Conservation (phyloP, 2,888 invertebrate species). For the Lasioglossum malachurum region DNA sequence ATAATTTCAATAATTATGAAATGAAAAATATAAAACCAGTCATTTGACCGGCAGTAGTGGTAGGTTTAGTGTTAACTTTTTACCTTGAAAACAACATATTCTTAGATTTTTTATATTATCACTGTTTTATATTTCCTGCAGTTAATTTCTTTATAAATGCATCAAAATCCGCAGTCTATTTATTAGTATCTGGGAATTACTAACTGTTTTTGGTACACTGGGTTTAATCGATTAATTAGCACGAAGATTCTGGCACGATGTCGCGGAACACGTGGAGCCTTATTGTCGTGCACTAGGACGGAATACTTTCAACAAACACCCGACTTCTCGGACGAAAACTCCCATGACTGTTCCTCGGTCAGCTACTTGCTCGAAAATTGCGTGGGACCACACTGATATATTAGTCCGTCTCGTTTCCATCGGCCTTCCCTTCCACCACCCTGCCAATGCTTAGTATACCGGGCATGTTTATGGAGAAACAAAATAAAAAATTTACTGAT, state of each 20-base stretch:
- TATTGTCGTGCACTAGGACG: constrained; percentile 2
- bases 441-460: constrained; percentile 2
- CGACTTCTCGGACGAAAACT: constrained; percentile 29
- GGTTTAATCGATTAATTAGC: not conserved
- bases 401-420: constrained; percentile 57
- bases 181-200: not conserved
- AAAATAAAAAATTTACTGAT: not conserved
- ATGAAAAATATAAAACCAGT: too few relatives aligned
- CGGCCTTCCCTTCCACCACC: constrained; percentile 57
- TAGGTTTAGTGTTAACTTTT: too few relatives aligned
- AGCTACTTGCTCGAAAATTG: constrained; percentile 60
- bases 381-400: constrained; percentile 73
- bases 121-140: too few relatives aligned
- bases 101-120: too few relatives aligned
- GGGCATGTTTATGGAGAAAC: not conserved
- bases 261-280: constrained; percentile 22
- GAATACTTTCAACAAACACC: not conserved
- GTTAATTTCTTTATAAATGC: too few relatives aligned
- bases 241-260: not conserved
- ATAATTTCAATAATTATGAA: too few relatives aligned
- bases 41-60: too few relatives aligned
- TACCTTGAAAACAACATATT: too few relatives aligned
- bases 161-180: too few relatives aligned
- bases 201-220: not conserved
- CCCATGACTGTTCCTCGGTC: constrained; percentile 35